Evolutionary conservation across 2,888 invertebrate genomes (phyloP).

Genomic region (Eledona agricola): DNA sequence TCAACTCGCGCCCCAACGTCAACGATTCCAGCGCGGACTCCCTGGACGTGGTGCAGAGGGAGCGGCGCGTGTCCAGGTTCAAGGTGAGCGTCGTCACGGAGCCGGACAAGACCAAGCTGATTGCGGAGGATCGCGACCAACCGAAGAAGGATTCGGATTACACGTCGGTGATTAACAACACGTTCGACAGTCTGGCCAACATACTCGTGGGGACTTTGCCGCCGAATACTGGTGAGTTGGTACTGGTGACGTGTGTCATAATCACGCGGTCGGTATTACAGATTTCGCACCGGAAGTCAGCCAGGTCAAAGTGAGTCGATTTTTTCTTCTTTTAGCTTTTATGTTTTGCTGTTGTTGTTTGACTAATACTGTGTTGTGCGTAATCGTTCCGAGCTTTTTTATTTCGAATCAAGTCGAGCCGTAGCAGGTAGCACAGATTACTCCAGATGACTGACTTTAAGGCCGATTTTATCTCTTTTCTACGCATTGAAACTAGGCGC

Average conservation of each 20-base stretch:
- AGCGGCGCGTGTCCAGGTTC: conserved; percentile 63
- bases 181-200: conserved; percentile 49
- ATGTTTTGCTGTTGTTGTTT: conserved; percentile 6
- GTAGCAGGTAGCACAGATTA: too few relatives aligned
- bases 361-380: conserved; percentile 29
- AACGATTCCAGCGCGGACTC: conserved; percentile 22
- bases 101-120: conserved; percentile 56
- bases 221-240: conserved; percentile 15
- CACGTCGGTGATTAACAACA: conserved; percentile 56
- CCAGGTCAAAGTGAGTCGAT: conserved; percentile 25
- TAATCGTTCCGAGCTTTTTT: conserved; percentile 29
- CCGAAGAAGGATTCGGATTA: conserved; percentile 49
- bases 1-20: conserved; percentile 63
- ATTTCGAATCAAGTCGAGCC: too few relatives aligned
- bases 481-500: too few relatives aligned
- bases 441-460: too few relatives aligned
- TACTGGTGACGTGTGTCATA: too few relatives aligned
- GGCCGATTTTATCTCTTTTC: too few relatives aligned
- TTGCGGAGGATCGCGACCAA: conserved; percentile 24
- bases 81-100: conserved; percentile 66
- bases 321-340: conserved; percentile 12
- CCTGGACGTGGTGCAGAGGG: conserved; percentile 39
- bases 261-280: too few relatives aligned
- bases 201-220: conserved; percentile 28
- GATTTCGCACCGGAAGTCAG: conserved; percentile 28